Percentiles rank a stretch among this genome's conserved stretches.
Conservation (phyloP, 2,113 vertebrate genomes). For the Pogonocichla stellata region DNA sequence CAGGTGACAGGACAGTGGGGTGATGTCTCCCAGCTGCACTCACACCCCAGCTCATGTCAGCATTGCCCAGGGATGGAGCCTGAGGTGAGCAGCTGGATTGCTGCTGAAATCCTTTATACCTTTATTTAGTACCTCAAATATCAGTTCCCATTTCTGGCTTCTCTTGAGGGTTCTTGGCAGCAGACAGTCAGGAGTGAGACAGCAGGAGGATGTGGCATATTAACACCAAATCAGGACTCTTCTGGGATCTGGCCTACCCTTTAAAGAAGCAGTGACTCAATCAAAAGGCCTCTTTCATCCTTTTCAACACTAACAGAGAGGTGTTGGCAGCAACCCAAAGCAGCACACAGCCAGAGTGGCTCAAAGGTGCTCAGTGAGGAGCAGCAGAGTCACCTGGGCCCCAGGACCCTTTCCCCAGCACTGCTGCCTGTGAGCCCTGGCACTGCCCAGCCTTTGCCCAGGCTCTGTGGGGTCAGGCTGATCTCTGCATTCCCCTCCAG, state of each 20-base stretch:
- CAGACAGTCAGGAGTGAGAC: not conserved
- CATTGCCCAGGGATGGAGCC: not conserved
- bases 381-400: too few species aligned
- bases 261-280: not conserved
- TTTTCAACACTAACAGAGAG: not conserved
- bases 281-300: not conserved
- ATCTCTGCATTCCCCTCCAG: not conserved
- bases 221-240: not conserved
- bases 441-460: not conserved
- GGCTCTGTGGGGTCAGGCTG: not conserved
- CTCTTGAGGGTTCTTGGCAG: not conserved
- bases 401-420: too few species aligned
- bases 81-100: not conserved
- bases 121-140: not conserved
- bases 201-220: not conserved
- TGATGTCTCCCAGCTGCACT: not conserved
- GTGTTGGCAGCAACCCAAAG: not conserved
- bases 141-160: not conserved
- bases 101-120: not conserved
- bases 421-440: too few species aligned
- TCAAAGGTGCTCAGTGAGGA: too few species aligned
- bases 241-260: not conserved
- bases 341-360: too few species aligned
- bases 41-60: not conserved
- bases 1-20: not conserved